A percentile compares a stretch with the other conserved stretches of the same genome.
phyloP scores from a whole-genome alignment of 2,797 vertebrate species.

The Crypturellus tataupa region DNA sequence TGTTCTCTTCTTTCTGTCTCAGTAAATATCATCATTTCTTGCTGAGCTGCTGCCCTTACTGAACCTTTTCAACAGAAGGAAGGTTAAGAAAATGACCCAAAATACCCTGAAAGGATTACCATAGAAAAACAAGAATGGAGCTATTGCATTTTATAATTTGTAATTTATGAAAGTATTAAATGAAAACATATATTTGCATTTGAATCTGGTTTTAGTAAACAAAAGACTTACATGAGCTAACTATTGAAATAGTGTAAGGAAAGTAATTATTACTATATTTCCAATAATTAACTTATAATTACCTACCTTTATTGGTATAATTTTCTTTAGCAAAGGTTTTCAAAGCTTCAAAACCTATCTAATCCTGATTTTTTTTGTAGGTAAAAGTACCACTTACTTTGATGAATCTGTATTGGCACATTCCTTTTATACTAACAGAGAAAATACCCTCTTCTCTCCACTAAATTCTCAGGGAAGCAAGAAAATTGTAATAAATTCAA shows the following conservation, averaged over 20 bases:
- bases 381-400: neutral
- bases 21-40: conserved; percentile 71
- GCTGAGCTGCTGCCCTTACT: conserved; percentile 59
- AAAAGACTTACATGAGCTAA: rapidly evolving
- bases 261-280: neutral
- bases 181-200: neutral
- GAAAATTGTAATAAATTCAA: neutral
- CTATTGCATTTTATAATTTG: neutral
- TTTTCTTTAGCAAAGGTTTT: neutral
- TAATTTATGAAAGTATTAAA: neutral
- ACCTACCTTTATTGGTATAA: too few relatives aligned
- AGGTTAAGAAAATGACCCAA: conserved; percentile 55
- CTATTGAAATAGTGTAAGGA: neutral
- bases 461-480: neutral
- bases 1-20: conserved; percentile 65
- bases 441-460: neutral
- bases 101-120: conserved; percentile 45
- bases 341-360: neutral
- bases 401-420: neutral
- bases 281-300: neutral
- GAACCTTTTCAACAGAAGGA: conserved; percentile 59
- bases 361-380: neutral
- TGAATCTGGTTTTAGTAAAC: neutral
- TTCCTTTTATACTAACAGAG: neutral
- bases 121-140: neutral